These are phyloP conservation scores for Etheostoma nigrum DNA, from an alignment of 2,797 vertebrate genomes.

Conservation along the genomic window DNA sequence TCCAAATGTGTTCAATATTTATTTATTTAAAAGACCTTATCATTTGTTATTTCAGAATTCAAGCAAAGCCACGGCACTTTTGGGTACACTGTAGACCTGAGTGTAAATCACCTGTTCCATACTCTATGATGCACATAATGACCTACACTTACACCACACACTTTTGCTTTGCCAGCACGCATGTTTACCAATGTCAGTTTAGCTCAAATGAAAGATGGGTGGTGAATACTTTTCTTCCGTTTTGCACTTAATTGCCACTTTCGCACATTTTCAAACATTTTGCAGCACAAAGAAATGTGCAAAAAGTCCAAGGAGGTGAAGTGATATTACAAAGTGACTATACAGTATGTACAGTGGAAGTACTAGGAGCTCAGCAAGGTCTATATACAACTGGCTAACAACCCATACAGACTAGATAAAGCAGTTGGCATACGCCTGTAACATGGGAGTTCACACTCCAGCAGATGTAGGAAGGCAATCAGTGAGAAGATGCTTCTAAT, in stretches of 20 bases:
- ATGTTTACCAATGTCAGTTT: neutral
- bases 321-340: constrained; percentile 32
- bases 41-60: constrained; percentile 43
- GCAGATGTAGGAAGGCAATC: constrained; percentile 60
- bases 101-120: constrained; percentile 39
- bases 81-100: constrained; percentile 11
- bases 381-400: constrained; percentile 44
- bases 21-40: constrained; percentile 41
- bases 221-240: neutral
- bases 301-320: constrained; percentile 36
- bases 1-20: constrained; percentile 45
- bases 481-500: constrained; percentile 53
- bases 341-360: constrained; percentile 57
- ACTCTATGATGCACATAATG: neutral
- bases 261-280: constrained; percentile 42
- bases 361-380: constrained; percentile 39
- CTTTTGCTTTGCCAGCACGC: constrained; percentile 6
- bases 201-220: constrained; percentile 20
- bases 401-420: constrained; percentile 43
- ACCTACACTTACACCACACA: neutral
- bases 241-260: constrained; percentile 10
- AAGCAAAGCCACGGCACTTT: constrained; percentile 6
- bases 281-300: constrained; percentile 41
- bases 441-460: constrained; percentile 44
- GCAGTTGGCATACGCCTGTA: constrained; percentile 43